These are phyloP conservation scores for Microctenopoma lineatum DNA, from an alignment of 2,797 vertebrate species.

Conservation along the genomic window DNA sequence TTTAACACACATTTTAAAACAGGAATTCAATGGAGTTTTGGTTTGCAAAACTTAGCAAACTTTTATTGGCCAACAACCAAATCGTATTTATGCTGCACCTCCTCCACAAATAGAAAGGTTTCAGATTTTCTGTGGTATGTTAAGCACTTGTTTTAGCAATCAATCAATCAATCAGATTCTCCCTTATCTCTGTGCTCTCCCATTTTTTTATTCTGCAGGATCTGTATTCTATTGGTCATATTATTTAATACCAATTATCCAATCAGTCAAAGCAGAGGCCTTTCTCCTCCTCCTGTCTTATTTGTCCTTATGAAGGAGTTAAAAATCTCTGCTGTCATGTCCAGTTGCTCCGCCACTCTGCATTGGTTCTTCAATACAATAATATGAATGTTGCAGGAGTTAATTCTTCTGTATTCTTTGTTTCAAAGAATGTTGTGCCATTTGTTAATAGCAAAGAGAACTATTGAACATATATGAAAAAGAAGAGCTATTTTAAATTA, in stretches of 20 bases:
- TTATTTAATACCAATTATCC: conserved; percentile 44
- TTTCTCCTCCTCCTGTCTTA: conserved; percentile 54
- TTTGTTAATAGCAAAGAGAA: conserved; percentile 99
- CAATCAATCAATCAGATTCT: conserved; percentile 17
- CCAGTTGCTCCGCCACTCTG: conserved; percentile 80
- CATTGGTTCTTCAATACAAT: conserved; percentile 88
- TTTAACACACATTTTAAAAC: conserved; percentile 29
- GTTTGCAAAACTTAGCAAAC: conserved; percentile 17
- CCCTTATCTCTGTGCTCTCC: conserved; percentile 39
- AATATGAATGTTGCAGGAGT: conserved; percentile 99
- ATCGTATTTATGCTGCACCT: not conserved
- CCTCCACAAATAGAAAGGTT: conserved; percentile 13
- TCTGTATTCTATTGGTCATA: conserved; percentile 39
- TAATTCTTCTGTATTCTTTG: conserved; percentile 95
- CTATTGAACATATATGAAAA: conserved; percentile 99
- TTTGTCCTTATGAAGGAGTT: conserved; percentile 83
- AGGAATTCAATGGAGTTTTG: conserved; percentile 18
- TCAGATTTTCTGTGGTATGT: conserved; percentile 6
- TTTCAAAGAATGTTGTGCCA: conserved; percentile 99
- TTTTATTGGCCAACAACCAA: conserved; percentile 4
- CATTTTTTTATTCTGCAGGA: conserved; percentile 5
- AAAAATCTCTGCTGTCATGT: conserved; percentile 79
- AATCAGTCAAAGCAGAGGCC: conserved; percentile 58
- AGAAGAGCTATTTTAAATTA: conserved; percentile 99
- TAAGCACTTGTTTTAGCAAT: conserved; percentile 4